These are phyloP conservation scores for Buphagus erythrorhynchus DNA, from an alignment of 2,797 vertebrate genomes.

Conservation along the genomic window DNA sequence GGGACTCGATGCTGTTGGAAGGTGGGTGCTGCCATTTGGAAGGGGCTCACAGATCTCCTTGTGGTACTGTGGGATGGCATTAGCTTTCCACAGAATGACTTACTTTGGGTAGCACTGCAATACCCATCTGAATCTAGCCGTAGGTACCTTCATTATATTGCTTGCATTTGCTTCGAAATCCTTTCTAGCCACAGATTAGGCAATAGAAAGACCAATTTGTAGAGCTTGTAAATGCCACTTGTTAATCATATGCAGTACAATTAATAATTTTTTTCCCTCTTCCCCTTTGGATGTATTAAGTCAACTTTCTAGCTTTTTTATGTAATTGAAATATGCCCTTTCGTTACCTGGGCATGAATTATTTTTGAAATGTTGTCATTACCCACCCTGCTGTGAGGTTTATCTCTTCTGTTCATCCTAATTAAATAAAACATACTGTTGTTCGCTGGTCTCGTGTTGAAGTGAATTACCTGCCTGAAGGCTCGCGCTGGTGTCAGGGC, in stretches of 20 bases:
- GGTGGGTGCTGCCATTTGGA: not conserved
- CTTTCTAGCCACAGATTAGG: conserved; percentile 2
- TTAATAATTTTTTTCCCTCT: not conserved
- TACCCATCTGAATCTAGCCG: not conserved
- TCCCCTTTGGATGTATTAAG: conserved; percentile 12
- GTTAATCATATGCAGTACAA: conserved; percentile 21
- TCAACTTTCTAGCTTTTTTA: conserved; percentile 62
- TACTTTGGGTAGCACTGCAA: not conserved
- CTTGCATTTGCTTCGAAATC: conserved; percentile 15
- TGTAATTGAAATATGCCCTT: conserved; percentile 78
- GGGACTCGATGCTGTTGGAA: not conserved
- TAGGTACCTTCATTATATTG: not conserved
- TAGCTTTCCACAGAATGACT: not conserved
- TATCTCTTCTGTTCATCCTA: conserved; percentile 79
- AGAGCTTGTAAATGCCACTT: conserved; percentile 60
- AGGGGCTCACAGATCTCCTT: not conserved
- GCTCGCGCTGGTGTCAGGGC: conserved; percentile 30
- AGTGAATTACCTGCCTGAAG: conserved; percentile 73
- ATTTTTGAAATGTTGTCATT: conserved; percentile 75
- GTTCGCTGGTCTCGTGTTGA: conserved; percentile 61
- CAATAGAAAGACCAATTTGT: conserved; percentile 47
- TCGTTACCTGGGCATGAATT: conserved; percentile 76
- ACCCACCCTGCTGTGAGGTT: conserved; percentile 74
- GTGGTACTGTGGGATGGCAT: not conserved
- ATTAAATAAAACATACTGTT: conserved; percentile 80